A percentile compares a stretch with the other conserved stretches of the same genome.
Evolutionary conservation across 2,113 vertebrate species (phyloP).

Genomic region (Sinocyclocheilus grahami): DNA sequence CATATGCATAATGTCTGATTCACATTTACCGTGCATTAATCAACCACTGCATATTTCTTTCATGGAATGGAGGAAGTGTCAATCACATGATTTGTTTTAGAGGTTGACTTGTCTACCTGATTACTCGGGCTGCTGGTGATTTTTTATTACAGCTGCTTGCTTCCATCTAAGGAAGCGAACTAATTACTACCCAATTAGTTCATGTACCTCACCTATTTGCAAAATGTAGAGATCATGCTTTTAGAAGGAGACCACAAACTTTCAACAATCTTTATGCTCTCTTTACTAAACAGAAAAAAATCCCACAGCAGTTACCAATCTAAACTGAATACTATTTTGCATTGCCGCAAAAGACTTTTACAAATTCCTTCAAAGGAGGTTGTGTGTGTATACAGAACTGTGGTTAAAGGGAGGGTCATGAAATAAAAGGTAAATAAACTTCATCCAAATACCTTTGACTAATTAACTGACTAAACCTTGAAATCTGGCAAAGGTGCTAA

Average conservation of each 20-base stretch:
- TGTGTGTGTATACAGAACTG: slow-evolving; percentile 42
- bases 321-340: slow-evolving; percentile 55
- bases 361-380: slow-evolving; percentile 55
- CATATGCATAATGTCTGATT: slow-evolving; percentile 42
- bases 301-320: slow-evolving; percentile 51
- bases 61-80: too few species aligned
- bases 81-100: not conserved
- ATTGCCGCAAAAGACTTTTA: slow-evolving; percentile 40
- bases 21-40: slow-evolving; percentile 10
- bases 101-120: not conserved
- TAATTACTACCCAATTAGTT: slow-evolving; percentile 26
- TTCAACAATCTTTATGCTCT: slow-evolving; percentile 17
- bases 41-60: not conserved
- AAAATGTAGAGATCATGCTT: slow-evolving; percentile 7
- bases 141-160: not conserved
- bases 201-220: not conserved
- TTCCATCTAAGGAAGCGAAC: not conserved
- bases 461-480: slow-evolving; percentile 18
- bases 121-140: not conserved
- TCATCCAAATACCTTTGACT: not conserved
- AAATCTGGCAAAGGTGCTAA: not conserved
- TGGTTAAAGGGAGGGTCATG: slow-evolving; percentile 42
- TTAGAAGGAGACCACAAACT: slow-evolving; percentile 46
- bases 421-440: slow-evolving; percentile 24
- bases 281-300: slow-evolving; percentile 47